A percentile compares a stretch with the other conserved stretches of the same genome.
These are phyloP conservation scores for Sarcophilus harrisii DNA, from an alignment of 2,797 vertebrate genomes.

Conservation along the genomic window DNA sequence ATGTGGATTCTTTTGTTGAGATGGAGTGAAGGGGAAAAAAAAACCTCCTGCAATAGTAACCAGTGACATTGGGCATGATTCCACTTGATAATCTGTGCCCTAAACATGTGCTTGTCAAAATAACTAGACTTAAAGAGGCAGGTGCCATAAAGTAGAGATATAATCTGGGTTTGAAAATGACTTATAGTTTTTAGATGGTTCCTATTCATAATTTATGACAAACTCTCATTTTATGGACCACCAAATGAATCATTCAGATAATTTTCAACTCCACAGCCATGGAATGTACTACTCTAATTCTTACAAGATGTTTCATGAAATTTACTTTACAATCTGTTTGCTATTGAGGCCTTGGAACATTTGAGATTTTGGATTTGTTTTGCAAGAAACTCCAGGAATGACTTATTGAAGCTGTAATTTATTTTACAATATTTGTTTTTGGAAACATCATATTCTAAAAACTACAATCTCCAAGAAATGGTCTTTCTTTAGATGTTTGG, in stretches of 20 bases:
- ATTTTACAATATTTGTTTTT: slow-evolving; percentile 20
- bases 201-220: slow-evolving; percentile 14
- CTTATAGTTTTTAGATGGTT: slow-evolving; percentile 42
- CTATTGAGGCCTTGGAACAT: neutral
- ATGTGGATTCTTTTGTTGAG: neutral
- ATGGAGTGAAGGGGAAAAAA: neutral
- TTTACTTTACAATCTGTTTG: neutral
- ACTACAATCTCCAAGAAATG: slow-evolving; percentile 35
- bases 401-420: neutral
- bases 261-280: neutral
- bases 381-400: neutral
- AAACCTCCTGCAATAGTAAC: slow-evolving; percentile 23
- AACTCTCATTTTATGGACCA: slow-evolving; percentile 1
- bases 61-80: slow-evolving; percentile 10
- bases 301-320: neutral
- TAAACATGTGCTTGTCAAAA: slow-evolving; percentile 17
- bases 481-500: neutral
- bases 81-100: slow-evolving; percentile 29
- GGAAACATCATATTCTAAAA: slow-evolving; percentile 38
- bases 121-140: slow-evolving; percentile 12
- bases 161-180: neutral
- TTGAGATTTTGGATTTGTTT: slow-evolving; percentile 31
- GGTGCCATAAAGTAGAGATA: neutral
- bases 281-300: neutral
- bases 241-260: neutral